phyloP scores from a whole-genome alignment of 2,888 invertebrate genomes.

The Limnephilus rhombicus region DNA sequence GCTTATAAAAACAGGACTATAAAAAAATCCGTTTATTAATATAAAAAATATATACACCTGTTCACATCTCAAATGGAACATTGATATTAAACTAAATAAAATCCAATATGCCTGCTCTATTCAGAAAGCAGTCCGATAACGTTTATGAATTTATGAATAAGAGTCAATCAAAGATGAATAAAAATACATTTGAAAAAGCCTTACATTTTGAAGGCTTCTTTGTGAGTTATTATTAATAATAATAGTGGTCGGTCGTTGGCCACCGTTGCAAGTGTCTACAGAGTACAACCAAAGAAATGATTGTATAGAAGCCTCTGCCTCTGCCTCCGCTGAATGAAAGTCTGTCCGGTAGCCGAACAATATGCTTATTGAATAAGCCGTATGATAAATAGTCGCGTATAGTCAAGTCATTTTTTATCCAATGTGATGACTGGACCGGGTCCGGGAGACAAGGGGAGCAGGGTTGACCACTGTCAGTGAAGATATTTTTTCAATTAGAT shows the following conservation, averaged over 20 bases:
- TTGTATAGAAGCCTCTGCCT: constrained; percentile 31
- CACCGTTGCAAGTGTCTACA: constrained; percentile 52
- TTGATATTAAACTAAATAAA: background rate
- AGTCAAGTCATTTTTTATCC: constrained; percentile 47
- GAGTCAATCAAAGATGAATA: constrained; percentile 51
- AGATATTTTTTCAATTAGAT: background rate
- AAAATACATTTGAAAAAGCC: constrained; percentile 47
- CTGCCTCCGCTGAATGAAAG: constrained; percentile 53
- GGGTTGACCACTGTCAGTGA: background rate
- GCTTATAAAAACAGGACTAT: background rate
- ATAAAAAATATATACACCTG: background rate
- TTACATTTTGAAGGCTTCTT: constrained; percentile 45
- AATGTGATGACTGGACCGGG: constrained; percentile 9
- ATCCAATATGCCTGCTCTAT: background rate
- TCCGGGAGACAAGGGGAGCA: background rate
- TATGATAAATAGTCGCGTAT: constrained; percentile 63
- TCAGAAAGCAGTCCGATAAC: background rate
- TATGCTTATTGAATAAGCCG: constrained; percentile 63
- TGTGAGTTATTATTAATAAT: constrained; percentile 41
- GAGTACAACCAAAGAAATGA: constrained; percentile 41
- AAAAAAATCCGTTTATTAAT: background rate
- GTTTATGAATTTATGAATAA: constrained; percentile 24
- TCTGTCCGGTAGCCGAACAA: constrained; percentile 65
- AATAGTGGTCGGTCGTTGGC: constrained; percentile 44
- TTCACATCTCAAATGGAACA: background rate